phyloP scores from a whole-genome alignment of 1,140 invertebrate genomes.

The Rhagoletis pomonella region DNA sequence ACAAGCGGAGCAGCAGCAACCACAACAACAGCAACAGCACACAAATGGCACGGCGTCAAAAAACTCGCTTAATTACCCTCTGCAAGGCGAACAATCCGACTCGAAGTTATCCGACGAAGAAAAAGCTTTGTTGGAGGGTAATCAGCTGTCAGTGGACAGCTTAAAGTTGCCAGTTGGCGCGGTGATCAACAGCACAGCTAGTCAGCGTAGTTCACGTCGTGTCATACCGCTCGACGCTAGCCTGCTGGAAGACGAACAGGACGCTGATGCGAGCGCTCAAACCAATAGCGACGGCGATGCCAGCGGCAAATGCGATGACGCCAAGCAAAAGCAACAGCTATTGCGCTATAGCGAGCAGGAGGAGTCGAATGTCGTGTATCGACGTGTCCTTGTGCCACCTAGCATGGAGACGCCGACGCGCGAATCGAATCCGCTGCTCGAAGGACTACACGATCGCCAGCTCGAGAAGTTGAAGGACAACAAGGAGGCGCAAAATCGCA shows the following conservation, averaged over 20 bases:
- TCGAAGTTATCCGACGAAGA: constrained; percentile 61
- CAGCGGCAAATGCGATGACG: constrained; percentile 58
- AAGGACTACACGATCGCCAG: constrained; percentile 61
- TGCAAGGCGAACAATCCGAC: constrained; percentile 57
- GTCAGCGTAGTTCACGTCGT: constrained; percentile 55
- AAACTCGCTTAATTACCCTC: constrained; percentile 62
- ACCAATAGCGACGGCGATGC: neutral
- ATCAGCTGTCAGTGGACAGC: constrained; percentile 37
- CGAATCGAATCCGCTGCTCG: constrained; percentile 56
- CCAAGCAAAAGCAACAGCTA: constrained; percentile 58
- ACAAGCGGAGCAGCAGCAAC: neutral
- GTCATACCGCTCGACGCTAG: constrained; percentile 65
- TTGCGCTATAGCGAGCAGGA: constrained; percentile 53
- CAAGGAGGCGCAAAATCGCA: constrained; percentile 79
- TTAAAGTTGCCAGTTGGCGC: neutral
- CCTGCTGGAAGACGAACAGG: constrained; percentile 58
- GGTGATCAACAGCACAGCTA: neutral
- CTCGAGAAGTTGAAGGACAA: constrained; percentile 76
- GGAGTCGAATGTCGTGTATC: constrained; percentile 62
- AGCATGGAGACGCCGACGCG: constrained; percentile 59
- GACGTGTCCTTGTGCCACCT: constrained; percentile 64
- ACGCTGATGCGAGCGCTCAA: neutral
- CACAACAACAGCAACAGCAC: constrained; percentile 41
- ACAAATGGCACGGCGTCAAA: constrained; percentile 56
- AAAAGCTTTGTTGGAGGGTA: constrained; percentile 63